A percentile compares a stretch with the other conserved stretches of the same genome.
Conservation (phyloP, 1,140 invertebrate genomes). For the Diploscapter pachys region DNA sequence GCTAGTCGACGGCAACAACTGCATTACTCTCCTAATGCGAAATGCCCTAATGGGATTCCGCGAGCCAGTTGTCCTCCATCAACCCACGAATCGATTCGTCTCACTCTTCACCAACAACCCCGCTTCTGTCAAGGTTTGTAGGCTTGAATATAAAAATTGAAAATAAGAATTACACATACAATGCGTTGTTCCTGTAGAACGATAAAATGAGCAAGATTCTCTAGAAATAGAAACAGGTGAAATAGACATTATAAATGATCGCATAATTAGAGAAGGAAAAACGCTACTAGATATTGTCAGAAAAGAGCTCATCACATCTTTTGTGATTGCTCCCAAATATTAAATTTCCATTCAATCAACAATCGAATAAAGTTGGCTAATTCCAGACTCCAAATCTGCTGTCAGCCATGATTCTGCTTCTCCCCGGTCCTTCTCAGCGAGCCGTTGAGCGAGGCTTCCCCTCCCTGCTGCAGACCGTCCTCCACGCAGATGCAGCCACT, state of each 20-base stretch:
- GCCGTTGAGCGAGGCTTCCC: conserved; percentile 17
- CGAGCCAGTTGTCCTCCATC: conserved; percentile 59
- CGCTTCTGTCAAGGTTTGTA: conserved; percentile 3
- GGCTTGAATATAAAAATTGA: too few species aligned
- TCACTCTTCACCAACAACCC: conserved; percentile 59
- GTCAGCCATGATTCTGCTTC: neutral
- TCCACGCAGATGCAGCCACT: conserved; percentile 47
- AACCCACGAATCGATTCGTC: conserved; percentile 70
- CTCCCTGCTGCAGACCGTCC: conserved; percentile 49
- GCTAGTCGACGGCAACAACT: conserved; percentile 84
- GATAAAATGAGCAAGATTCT: too few species aligned
- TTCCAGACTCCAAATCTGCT: too few species aligned
- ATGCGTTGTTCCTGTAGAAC: too few species aligned
- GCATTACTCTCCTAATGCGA: conserved; percentile 88
- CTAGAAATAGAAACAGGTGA: too few species aligned
- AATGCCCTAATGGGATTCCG: conserved; percentile 79
- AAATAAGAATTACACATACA: too few species aligned
- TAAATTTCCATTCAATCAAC: neutral
- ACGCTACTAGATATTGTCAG: too few species aligned
- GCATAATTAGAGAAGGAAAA: too few species aligned
- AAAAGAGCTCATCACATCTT: neutral
- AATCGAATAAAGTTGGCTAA: neutral
- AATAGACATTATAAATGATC: too few species aligned
- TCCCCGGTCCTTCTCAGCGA: neutral
- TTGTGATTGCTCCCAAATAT: neutral